Evolutionary conservation across 2,113 vertebrate genomes (phyloP).

Genomic region (Propithecus coquereli): DNA sequence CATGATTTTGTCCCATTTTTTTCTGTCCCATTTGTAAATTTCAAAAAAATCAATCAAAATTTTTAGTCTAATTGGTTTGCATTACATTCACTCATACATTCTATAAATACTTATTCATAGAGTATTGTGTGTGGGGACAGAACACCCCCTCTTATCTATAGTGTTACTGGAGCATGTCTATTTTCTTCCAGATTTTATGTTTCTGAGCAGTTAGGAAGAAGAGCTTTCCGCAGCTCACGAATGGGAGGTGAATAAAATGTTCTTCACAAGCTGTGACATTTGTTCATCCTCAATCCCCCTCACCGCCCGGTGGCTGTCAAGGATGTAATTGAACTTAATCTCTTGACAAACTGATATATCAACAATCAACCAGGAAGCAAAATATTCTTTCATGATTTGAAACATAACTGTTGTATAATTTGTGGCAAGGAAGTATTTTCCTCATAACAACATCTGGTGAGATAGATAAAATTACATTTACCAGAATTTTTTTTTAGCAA

Average conservation of each 20-base stretch:
- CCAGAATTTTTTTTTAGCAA: background rate
- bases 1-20: background rate
- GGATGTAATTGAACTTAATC: background rate
- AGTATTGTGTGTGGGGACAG: fast-evolving
- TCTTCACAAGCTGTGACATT: background rate
- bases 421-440: background rate
- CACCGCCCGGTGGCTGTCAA: background rate
- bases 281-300: background rate
- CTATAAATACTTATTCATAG: background rate
- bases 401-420: background rate
- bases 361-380: background rate
- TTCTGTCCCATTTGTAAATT: background rate
- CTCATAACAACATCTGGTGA: background rate
- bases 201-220: background rate
- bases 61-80: background rate
- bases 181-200: background rate
- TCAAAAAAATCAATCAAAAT: background rate
- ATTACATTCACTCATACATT: background rate
- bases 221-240: background rate
- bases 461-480: background rate
- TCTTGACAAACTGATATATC: background rate
- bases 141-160: background rate
- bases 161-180: background rate
- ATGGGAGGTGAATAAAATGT: background rate
- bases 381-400: background rate